These are phyloP conservation scores for Hydriomena furcata DNA, from an alignment of 2,888 invertebrate genomes.

Conservation along the genomic window DNA sequence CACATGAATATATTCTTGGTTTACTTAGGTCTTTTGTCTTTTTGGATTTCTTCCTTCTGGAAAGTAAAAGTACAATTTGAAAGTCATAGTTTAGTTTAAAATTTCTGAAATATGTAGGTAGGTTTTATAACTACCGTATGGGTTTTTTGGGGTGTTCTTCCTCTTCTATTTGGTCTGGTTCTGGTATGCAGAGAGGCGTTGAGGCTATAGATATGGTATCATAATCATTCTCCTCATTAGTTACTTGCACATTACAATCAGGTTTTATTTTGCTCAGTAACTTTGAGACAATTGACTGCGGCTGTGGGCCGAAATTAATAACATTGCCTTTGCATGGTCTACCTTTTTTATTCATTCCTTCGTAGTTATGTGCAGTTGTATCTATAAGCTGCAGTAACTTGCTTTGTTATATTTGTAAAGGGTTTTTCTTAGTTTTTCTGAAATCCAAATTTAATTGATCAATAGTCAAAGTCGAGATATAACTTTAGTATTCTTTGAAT, in stretches of 20 bases:
- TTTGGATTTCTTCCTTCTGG: constrained; percentile 27
- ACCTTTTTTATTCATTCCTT: constrained; percentile 49
- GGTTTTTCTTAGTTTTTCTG: constrained; percentile 43
- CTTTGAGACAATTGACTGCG: constrained; percentile 63
- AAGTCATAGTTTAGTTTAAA: no score
- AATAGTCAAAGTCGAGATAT: no score
- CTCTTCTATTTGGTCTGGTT: constrained; percentile 1
- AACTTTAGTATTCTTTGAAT: no score
- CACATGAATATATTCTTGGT: constrained; percentile 76
- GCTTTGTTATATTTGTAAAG: constrained; percentile 39
- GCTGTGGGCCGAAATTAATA: constrained; percentile 59
- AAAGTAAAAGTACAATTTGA: constrained; percentile 27
- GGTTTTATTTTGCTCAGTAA: constrained; percentile 39
- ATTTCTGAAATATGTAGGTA: no score
- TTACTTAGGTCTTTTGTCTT: constrained; percentile 64
- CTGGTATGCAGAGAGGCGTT: neutral
- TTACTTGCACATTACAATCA: neutral
- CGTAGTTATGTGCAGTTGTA: neutral
- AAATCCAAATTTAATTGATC: neutral
- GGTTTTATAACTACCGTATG: no score
- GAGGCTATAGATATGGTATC: constrained; percentile 1
- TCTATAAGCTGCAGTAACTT: constrained; percentile 11
- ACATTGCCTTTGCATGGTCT: constrained; percentile 53
- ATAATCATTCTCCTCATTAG: neutral
- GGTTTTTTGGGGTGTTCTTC: neutral